Conservation (phyloP, 1,140 invertebrate species). For the Drosophila albomicans region DNA sequence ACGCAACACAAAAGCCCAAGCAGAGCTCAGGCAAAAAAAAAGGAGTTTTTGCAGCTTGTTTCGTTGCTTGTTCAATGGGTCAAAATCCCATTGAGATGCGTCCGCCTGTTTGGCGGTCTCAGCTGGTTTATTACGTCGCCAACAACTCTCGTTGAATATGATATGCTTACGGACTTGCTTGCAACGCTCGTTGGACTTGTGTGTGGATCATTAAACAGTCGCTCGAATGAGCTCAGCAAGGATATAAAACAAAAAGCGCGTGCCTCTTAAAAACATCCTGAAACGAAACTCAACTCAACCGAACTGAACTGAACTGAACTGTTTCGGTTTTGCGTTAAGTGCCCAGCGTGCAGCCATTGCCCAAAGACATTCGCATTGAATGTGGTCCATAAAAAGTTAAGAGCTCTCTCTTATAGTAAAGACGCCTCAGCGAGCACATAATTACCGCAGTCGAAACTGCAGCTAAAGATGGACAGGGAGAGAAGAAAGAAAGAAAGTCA, state of each 20-base stretch:
- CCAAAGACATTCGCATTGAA: constrained; percentile 60
- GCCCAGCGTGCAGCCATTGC: constrained; percentile 35
- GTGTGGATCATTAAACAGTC: constrained; percentile 28
- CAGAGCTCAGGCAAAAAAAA: neutral
- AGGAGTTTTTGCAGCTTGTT: constrained; percentile 2
- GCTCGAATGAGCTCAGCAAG: constrained; percentile 1
- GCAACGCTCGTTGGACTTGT: neutral
- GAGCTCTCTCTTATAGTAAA: constrained; percentile 48
- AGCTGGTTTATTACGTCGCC: constrained; percentile 11
- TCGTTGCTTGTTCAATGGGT: constrained; percentile 1
- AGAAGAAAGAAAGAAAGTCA: constrained; percentile 18
- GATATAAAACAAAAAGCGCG: constrained; percentile 37
- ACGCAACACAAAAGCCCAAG: constrained; percentile 2
- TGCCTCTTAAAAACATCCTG: constrained; percentile 30
- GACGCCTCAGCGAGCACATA: constrained; percentile 27
- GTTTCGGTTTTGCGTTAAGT: constrained; percentile 40
- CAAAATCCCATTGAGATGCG: constrained; percentile 29
- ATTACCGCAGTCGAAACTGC: constrained; percentile 26
- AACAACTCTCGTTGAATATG: neutral
- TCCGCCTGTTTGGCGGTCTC: neutral
- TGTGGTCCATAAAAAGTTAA: constrained; percentile 62
- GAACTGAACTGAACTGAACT: constrained; percentile 12
- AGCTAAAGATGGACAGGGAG: neutral
- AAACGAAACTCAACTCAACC: neutral
- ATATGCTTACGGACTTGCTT: neutral